Conservation (phyloP, 2,888 invertebrate genomes). For the Lasioglossum calceatum region DNA sequence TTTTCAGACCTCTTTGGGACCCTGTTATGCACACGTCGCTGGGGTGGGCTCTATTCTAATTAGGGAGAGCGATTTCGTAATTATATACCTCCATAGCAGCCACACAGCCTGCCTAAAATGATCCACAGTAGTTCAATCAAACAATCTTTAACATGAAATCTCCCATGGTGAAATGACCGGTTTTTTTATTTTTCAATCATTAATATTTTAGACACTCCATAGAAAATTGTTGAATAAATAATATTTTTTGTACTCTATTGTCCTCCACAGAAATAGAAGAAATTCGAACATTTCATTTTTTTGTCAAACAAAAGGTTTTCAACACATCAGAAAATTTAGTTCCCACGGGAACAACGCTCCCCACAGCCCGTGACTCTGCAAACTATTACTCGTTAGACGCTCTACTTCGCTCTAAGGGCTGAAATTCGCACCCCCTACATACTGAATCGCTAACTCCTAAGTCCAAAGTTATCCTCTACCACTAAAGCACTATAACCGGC, state of each 20-base stretch:
- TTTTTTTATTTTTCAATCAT: too few species aligned
- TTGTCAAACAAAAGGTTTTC: not conserved
- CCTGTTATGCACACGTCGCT: not conserved
- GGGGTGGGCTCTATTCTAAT: not conserved
- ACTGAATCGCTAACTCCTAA: not conserved
- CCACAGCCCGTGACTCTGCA: not conserved
- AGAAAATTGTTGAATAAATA: not conserved
- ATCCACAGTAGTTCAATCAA: not conserved
- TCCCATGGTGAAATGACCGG: not conserved
- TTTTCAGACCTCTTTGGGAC: not conserved
- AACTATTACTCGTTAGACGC: slow-evolving; percentile 1
- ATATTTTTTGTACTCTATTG: not conserved
- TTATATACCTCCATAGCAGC: not conserved
- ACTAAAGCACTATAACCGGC: not conserved
- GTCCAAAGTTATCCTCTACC: not conserved
- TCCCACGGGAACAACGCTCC: not conserved
- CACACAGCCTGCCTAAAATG: not conserved
- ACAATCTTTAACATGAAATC: not conserved
- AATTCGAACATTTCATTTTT: too few species aligned
- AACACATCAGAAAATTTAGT: not conserved
- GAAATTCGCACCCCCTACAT: slow-evolving; percentile 1
- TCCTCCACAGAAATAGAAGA: too few species aligned
- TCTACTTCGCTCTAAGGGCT: not conserved
- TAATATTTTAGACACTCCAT: not conserved
- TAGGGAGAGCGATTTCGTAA: not conserved